A percentile compares a stretch with the other conserved stretches of the same genome.
Conservation (phyloP, 2,888 invertebrate genomes). For the Lutraria lutraria region DNA sequence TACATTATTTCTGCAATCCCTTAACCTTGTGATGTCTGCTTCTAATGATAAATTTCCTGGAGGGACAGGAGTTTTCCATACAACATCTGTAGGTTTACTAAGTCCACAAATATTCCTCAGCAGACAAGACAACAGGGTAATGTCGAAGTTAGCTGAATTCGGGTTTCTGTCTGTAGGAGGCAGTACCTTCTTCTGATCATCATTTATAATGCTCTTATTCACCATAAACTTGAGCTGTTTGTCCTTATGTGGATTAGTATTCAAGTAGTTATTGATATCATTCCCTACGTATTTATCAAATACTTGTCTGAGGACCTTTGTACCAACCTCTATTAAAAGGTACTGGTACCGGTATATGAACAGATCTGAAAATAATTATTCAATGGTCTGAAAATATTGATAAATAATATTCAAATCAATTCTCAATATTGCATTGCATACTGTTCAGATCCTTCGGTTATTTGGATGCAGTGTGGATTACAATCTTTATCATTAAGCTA, state of each 20-base stretch:
- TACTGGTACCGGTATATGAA: background rate
- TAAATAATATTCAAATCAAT: no score
- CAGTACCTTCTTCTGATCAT: background rate
- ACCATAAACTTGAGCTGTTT: background rate
- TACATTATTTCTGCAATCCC: background rate
- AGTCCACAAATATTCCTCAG: background rate
- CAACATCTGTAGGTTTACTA: background rate
- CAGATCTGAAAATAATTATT: background rate
- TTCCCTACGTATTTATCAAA: background rate
- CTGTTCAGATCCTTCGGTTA: no score
- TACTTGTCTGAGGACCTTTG: background rate
- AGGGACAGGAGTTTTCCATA: background rate
- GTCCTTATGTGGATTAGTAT: background rate
- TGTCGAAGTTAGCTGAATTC: background rate
- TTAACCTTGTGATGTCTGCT: background rate
- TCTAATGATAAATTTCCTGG: background rate
- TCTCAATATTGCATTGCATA: no score
- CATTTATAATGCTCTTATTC: background rate
- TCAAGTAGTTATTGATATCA: background rate
- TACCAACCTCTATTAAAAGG: background rate
- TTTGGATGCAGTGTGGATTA: no score
- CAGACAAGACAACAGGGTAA: background rate
- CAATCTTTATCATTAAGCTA: no score
- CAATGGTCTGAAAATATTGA: no score
- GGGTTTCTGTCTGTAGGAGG: background rate